A percentile compares a stretch with the other conserved stretches of the same genome.
phyloP scores from a whole-genome alignment of 1,140 invertebrate genomes.

The Sminthurinus signatus region DNA sequence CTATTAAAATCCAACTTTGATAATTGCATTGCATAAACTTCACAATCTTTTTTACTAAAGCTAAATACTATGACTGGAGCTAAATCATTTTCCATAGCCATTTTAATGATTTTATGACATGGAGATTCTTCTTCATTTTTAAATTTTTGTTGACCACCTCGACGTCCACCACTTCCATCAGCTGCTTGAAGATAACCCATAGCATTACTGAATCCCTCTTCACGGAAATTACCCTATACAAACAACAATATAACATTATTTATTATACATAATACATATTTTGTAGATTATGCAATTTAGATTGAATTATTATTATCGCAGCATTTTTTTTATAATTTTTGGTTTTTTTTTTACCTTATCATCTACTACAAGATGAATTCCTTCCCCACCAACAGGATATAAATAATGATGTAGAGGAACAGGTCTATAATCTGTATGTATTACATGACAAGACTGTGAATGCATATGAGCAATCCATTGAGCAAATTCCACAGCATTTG shows the following conservation, averaged over 20 bases:
- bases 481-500: conserved; percentile 95
- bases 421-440: conserved; percentile 97
- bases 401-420: conserved; percentile 98
- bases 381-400: conserved; percentile 89
- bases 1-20: conserved; percentile 95
- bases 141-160: conserved; percentile 47
- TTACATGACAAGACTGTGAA: conserved; percentile 95
- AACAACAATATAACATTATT: conserved; percentile 18
- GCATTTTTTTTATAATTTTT: too few relatives aligned
- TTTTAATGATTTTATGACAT: conserved; percentile 96
- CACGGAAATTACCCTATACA: conserved; percentile 80
- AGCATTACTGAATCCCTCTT: conserved; percentile 95
- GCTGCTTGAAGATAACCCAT: conserved; percentile 77
- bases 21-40: conserved; percentile 93
- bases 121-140: conserved; percentile 57
- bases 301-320: too few relatives aligned
- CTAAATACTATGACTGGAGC: conserved; percentile 98
- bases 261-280: not conserved
- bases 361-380: conserved; percentile 93
- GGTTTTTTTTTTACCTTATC: conserved; percentile 62
- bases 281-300: too few relatives aligned
- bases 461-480: conserved; percentile 98
- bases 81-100: conserved; percentile 97
- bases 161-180: conserved; percentile 59
- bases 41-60: conserved; percentile 98